phyloP scores from a whole-genome alignment of 2,113 vertebrate species.

The Kryptolebias marmoratus region DNA sequence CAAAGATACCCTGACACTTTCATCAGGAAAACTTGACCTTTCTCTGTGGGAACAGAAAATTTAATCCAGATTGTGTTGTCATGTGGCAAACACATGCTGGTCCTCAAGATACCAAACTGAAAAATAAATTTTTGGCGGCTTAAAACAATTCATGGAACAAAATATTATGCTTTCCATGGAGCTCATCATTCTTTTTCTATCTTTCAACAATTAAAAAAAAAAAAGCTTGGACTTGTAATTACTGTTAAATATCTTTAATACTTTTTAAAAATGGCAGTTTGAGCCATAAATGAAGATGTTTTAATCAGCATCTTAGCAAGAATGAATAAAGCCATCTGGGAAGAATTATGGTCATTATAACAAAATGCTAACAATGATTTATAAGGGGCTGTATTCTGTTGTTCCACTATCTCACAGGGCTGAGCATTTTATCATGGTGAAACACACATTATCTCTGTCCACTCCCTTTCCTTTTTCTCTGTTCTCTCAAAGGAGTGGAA shows the following conservation, averaged over 20 bases:
- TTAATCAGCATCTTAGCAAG: slow-evolving; percentile 53
- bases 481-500: slow-evolving; percentile 35
- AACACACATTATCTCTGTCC: slow-evolving; percentile 47
- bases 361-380: slow-evolving; percentile 66
- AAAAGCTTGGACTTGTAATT: slow-evolving; percentile 8
- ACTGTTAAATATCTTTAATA: slow-evolving; percentile 6
- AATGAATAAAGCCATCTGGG: slow-evolving; percentile 70
- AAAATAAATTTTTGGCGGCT: slow-evolving; percentile 14
- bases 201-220: slow-evolving; percentile 1
- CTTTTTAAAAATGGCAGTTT: slow-evolving; percentile 11
- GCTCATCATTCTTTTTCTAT: slow-evolving; percentile 4
- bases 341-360: slow-evolving; percentile 73
- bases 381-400: slow-evolving; percentile 45
- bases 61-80: slow-evolving; percentile 44
- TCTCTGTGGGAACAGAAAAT: slow-evolving; percentile 35
- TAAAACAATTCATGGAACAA: background rate
- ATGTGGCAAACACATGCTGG: slow-evolving; percentile 14
- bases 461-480: slow-evolving; percentile 39
- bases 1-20: slow-evolving; percentile 8
- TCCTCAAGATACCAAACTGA: slow-evolving; percentile 1
- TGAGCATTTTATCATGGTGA: slow-evolving; percentile 63
- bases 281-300: slow-evolving; percentile 42
- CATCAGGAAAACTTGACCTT: slow-evolving; percentile 16
- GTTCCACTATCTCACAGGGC: slow-evolving; percentile 63
- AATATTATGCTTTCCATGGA: background rate